Conservation (phyloP, 1,140 invertebrate genomes). For the Elysia chlorotica region DNA sequence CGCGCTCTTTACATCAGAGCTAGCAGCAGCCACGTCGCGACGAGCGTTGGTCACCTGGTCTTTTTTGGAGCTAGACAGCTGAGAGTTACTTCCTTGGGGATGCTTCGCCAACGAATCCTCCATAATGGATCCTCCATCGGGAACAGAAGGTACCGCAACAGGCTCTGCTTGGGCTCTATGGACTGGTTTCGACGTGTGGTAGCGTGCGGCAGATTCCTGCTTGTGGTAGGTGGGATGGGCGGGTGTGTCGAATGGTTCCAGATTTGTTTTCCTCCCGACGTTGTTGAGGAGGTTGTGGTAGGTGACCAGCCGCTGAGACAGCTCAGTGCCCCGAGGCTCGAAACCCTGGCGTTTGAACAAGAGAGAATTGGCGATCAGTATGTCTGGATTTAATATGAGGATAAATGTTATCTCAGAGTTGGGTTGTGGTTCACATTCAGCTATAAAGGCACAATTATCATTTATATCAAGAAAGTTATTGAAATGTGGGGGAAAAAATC, state of each 20-base stretch:
- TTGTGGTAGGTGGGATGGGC: background rate
- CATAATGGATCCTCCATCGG: background rate
- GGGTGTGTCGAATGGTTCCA: conserved; percentile 68
- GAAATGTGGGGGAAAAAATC: background rate
- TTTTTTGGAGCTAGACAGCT: no score
- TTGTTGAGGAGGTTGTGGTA: conserved; percentile 84
- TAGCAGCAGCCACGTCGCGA: no score
- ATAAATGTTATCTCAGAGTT: background rate
- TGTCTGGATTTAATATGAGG: background rate
- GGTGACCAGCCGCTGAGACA: conserved; percentile 77
- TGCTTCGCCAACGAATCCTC: no score
- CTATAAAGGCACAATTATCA: background rate
- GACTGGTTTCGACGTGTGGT: background rate
- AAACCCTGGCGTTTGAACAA: conserved; percentile 71
- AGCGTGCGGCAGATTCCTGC: background rate
- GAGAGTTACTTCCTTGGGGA: no score
- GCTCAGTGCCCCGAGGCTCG: conserved; percentile 82
- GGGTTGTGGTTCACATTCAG: background rate
- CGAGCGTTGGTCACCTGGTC: no score
- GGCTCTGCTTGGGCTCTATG: background rate
- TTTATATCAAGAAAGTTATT: background rate
- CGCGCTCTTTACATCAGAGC: no score
- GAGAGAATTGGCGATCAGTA: background rate
- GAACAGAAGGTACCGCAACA: background rate
- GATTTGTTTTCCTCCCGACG: conserved; percentile 72